Evolutionary conservation across 2,888 invertebrate genomes (phyloP).

Genomic region (Lasioglossum villosulum): DNA sequence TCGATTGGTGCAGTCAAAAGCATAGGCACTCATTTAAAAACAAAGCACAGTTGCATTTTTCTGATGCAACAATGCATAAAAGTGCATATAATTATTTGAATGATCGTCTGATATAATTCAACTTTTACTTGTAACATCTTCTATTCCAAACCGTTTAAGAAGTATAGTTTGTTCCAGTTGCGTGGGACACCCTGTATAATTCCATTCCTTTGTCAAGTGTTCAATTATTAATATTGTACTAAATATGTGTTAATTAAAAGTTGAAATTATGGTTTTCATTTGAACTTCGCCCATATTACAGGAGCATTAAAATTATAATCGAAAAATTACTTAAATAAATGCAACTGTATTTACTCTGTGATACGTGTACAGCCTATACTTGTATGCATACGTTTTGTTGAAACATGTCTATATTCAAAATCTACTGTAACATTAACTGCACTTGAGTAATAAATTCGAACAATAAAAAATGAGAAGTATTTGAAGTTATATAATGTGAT

Average conservation of each 20-base stretch:
- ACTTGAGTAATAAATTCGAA: constrained; percentile 50
- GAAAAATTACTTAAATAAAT: constrained; percentile 27
- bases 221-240: neutral
- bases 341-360: constrained; percentile 60
- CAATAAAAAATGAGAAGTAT: constrained; percentile 21
- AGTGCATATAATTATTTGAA: too few species aligned
- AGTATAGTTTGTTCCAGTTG: too few species aligned
- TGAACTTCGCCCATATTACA: constrained; percentile 5
- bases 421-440: constrained; percentile 52
- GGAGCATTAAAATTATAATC: constrained; percentile 21
- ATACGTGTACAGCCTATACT: constrained; percentile 48
- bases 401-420: constrained; percentile 41
- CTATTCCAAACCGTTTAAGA: too few species aligned
- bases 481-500: neutral
- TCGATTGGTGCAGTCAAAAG: too few species aligned
- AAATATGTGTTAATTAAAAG: neutral
- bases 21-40: too few species aligned
- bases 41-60: too few species aligned
- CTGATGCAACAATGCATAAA: too few species aligned
- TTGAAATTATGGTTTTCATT: constrained; percentile 10
- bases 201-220: neutral
- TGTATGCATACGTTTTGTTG: constrained; percentile 46
- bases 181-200: too few species aligned
- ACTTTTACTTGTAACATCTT: too few species aligned
- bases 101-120: too few species aligned